phyloP scores from a whole-genome alignment of 2,888 invertebrate genomes.

The Netelia virgata region DNA sequence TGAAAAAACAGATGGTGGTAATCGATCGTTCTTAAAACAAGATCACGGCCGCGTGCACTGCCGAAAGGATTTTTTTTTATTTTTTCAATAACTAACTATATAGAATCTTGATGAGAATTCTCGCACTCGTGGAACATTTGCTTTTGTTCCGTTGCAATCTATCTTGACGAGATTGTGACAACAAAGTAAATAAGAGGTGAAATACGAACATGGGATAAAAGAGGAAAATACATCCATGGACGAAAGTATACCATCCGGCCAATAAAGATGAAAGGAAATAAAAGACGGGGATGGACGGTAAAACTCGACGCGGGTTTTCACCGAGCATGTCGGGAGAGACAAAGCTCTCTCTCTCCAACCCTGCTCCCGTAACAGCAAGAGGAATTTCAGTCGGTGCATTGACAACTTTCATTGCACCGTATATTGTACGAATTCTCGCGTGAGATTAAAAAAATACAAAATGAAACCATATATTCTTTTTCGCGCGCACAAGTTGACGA shows the following conservation, averaged over 20 bases:
- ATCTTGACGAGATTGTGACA: conserved; percentile 49
- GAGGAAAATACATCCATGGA: conserved; percentile 11
- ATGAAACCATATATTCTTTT: conserved; percentile 27
- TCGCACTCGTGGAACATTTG: background rate
- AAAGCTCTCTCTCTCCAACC: conserved; percentile 42
- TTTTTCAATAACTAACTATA: too few species aligned
- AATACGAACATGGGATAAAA: conserved; percentile 30
- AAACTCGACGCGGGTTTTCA: conserved; percentile 45
- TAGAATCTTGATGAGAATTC: too few species aligned
- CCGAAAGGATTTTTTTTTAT: too few species aligned
- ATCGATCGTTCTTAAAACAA: too few species aligned
- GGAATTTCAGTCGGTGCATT: conserved; percentile 29
- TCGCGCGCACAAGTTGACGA: background rate
- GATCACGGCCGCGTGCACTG: too few species aligned
- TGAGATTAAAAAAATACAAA: conserved; percentile 37
- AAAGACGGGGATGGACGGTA: conserved; percentile 49
- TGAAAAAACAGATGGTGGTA: too few species aligned
- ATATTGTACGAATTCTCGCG: conserved; percentile 47
- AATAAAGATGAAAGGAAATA: conserved; percentile 62
- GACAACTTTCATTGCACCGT: conserved; percentile 56
- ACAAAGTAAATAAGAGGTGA: conserved; percentile 13
- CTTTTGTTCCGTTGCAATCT: conserved; percentile 28
- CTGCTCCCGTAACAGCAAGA: conserved; percentile 12
- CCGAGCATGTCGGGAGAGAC: conserved; percentile 17
- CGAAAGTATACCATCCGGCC: conserved; percentile 50